A percentile compares a stretch with the other conserved stretches of the same genome.
Conservation (phyloP, 2,113 vertebrate species). For the Strigops habroptila region DNA sequence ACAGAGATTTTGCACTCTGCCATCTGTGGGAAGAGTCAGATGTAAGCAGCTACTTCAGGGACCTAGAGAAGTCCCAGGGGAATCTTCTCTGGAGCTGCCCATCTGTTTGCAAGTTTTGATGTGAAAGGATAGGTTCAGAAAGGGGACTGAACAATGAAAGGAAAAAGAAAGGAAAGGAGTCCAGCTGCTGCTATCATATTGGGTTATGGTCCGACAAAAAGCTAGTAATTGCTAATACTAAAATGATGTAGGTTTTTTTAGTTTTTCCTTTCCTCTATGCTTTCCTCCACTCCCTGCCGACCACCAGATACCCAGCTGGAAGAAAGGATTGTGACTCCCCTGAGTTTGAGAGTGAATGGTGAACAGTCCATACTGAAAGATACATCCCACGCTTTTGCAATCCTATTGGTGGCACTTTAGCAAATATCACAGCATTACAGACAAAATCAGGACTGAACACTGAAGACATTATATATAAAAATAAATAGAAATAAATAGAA, state of each 20-base stretch:
- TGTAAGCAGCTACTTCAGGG: conserved; percentile 52
- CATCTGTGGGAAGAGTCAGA: conserved; percentile 50
- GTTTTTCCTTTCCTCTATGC: background rate
- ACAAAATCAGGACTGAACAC: background rate
- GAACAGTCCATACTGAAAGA: background rate
- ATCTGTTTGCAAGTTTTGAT: conserved; percentile 58
- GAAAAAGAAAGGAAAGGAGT: conserved; percentile 12
- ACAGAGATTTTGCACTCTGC: background rate
- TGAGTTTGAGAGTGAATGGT: background rate
- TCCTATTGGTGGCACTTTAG: background rate
- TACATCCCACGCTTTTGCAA: background rate
- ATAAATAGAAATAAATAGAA: background rate
- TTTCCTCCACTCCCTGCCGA: background rate
- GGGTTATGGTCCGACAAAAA: background rate
- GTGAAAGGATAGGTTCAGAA: background rate
- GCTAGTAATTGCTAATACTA: background rate
- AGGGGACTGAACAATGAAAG: conserved; percentile 17
- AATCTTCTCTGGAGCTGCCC: conserved; percentile 25
- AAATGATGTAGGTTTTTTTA: background rate
- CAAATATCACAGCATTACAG: background rate
- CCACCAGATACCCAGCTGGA: background rate
- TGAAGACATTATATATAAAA: background rate
- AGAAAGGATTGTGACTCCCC: background rate
- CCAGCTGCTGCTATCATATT: conserved; percentile 12
- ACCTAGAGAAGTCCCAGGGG: background rate